Evolutionary conservation across 2,797 vertebrate species (phyloP), one percentile per base, ranked within the genome.

Genomic region (Coranthus polyacanthus): DNA sequence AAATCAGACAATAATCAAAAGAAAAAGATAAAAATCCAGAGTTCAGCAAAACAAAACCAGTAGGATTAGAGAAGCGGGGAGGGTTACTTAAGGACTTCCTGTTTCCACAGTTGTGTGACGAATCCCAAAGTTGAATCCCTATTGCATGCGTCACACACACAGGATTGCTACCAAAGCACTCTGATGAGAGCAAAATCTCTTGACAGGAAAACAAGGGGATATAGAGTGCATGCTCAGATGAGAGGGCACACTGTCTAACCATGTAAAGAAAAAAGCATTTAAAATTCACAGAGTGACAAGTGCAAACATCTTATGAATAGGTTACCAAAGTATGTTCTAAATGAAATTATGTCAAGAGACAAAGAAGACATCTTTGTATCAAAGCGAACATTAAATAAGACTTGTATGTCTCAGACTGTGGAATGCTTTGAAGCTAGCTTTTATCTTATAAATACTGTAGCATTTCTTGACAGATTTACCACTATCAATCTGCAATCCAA

Each of bases 91-190:
- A 81, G 69, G 75, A 81, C 79, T 81, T 82, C 78, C 77, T 70
- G 78, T 79, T 84, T 78, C 61, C 79, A 81, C 38, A 38, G 43
- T 66, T 53, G 68, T 84, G 83, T 87, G 88, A 88, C 77, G 18
- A 87, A 90, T 90, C 86, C 76, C 63, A 60, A 63, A 75, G 76
- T 78, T 55, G 73, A 80, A 82, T 83, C 73, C 55, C 78, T 32
- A 44, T 62, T 70, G 76, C 77, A 78, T 62, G 72, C 57, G 26
- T 78, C 66, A 80, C 61, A 26, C 29, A 59, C 55, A 65, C 78
- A 68, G 67, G 64, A 74, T 51, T 68, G 47, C 75, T 66, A 68
- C 66, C 45, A 59, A 68, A 65, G 58, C 43, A 3, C 41, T 75
- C 41, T 77, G 72, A 82, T 78, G 67, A 78, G 63, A 79, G 73